phyloP scores from a whole-genome alignment of 1,140 invertebrate genomes.

The Myzus persicae region DNA sequence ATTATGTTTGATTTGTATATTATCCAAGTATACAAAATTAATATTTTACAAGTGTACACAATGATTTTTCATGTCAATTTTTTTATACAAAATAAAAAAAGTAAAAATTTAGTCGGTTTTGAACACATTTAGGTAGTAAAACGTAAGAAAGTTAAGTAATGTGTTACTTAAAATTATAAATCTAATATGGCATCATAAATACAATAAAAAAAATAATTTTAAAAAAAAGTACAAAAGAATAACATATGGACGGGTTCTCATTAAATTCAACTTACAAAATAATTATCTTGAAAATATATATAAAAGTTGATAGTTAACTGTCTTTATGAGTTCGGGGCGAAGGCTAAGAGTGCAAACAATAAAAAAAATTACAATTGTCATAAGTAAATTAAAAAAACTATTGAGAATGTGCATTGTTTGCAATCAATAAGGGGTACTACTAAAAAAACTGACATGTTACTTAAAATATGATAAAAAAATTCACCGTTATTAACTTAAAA shows the following conservation, averaged over 20 bases:
- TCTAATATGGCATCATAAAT: conserved; percentile 58
- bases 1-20: conserved; percentile 53
- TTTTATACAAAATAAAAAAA: conserved; percentile 58
- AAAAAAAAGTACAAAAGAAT: conserved; percentile 58
- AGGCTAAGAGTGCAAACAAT: conserved; percentile 58
- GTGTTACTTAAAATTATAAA: conserved; percentile 55
- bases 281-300: conserved; percentile 57
- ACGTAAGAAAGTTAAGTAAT: conserved; percentile 51
- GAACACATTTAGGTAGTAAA: conserved; percentile 51
- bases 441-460: conserved; percentile 58
- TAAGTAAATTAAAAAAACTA: conserved; percentile 26
- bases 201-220: conserved; percentile 54
- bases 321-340: conserved; percentile 47
- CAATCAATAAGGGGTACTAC: conserved; percentile 46
- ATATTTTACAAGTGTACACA: conserved; percentile 55
- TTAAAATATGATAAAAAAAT: conserved; percentile 44
- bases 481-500: conserved; percentile 40
- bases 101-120: conserved; percentile 37
- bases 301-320: conserved; percentile 36
- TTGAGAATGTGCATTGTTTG: conserved; percentile 57
- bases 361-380: conserved; percentile 51
- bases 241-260: conserved; percentile 55
- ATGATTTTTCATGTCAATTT: conserved; percentile 57
- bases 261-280: conserved; percentile 58
- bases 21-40: conserved; percentile 57